Evolutionary conservation across 2,888 invertebrate species (phyloP).

Genomic region (Sturmia bella): DNA sequence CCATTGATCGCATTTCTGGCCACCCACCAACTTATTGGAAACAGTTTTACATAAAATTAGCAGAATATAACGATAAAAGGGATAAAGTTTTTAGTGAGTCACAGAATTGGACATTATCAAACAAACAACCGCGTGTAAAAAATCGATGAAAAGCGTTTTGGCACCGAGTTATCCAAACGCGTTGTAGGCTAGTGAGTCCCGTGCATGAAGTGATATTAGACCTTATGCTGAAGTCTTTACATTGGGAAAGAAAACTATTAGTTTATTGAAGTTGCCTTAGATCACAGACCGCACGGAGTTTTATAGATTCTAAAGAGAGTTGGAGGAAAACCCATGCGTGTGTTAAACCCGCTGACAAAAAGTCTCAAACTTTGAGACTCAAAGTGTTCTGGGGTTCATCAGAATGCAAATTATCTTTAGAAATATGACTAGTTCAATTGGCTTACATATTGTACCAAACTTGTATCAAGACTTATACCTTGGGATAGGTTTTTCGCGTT

Average conservation of each 20-base stretch:
- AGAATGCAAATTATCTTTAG: neutral
- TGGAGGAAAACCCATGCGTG: conserved; percentile 8
- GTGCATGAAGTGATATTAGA: conserved; percentile 9
- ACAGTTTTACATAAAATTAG: neutral
- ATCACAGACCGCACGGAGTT: neutral
- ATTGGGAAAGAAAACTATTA: neutral
- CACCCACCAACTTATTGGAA: neutral
- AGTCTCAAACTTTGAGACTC: too few relatives aligned
- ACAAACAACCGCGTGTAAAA: conserved; percentile 13
- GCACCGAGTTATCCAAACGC: conserved; percentile 9
- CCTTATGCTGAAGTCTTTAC: conserved; percentile 6
- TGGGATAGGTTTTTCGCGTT: conserved; percentile 1
- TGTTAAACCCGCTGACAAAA: conserved; percentile 18
- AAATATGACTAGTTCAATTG: neutral
- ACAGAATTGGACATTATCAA: neutral
- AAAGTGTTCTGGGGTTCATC: conserved; percentile 20
- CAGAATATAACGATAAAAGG: neutral
- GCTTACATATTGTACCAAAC: conserved; percentile 1
- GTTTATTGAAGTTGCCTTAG: conserved; percentile 23
- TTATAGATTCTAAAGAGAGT: conserved; percentile 8
- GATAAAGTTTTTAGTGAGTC: neutral
- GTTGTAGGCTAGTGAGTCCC: neutral
- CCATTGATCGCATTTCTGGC: neutral
- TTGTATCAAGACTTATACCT: neutral
- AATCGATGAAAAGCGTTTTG: neutral